Percentiles rank a stretch among this genome's conserved stretches.
Conservation (phyloP, 2,888 invertebrate species). For the Gonocerus acuteangulatus region DNA sequence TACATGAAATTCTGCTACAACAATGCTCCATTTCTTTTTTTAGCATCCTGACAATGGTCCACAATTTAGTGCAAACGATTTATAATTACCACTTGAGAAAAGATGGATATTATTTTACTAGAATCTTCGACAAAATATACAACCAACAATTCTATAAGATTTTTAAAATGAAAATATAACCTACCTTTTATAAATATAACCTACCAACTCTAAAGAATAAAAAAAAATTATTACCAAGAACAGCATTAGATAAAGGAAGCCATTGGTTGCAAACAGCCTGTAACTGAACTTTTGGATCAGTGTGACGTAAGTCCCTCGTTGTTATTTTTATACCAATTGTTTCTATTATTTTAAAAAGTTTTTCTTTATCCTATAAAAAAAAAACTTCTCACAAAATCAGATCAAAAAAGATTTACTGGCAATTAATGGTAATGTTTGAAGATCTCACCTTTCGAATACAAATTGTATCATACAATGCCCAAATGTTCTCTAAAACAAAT, state of each 20-base stretch:
- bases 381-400: neutral
- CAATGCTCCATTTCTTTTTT: too few relatives aligned
- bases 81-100: too few relatives aligned
- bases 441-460: conserved; percentile 53
- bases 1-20: too few relatives aligned
- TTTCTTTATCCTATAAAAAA: conserved; percentile 54
- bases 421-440: neutral
- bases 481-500: conserved; percentile 82
- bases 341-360: conserved; percentile 60
- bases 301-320: conserved; percentile 67
- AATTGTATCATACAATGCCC: conserved; percentile 81
- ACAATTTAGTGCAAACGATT: too few relatives aligned
- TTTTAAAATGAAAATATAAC: too few relatives aligned
- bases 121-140: too few relatives aligned
- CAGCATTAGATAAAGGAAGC: conserved; percentile 75
- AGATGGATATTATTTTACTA: too few relatives aligned
- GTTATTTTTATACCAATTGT: conserved; percentile 69
- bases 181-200: too few relatives aligned
- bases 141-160: too few relatives aligned
- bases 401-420: neutral
- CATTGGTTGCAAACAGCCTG: conserved; percentile 79
- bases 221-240: conserved; percentile 50
- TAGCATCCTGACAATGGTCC: too few relatives aligned
- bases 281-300: conserved; percentile 68
- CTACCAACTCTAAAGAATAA: too few relatives aligned